Base-by-base conservation (phyloP, 2,113 vertebrate genomes). In the Brachyhypopomus gauderio region DNA sequence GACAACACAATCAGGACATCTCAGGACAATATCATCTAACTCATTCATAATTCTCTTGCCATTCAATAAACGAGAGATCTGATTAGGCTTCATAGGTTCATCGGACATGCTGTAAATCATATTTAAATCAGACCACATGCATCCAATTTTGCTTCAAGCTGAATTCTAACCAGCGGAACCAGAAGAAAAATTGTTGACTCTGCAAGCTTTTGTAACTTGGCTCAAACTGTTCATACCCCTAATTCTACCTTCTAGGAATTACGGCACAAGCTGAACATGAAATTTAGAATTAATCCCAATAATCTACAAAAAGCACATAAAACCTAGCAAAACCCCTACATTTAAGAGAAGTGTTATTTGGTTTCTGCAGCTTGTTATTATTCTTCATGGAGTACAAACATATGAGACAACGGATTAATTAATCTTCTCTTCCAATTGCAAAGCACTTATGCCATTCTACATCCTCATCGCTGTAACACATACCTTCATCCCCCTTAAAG, bases 281-380 rank as follows among this genome's bases (percentile, higher is more conserved):
- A 80, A 88, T 89, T 88, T 85, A 75, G 71, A 88, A 86, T 85
- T 83, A 87, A 85, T 83, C 69, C 60, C 72, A 66, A 77, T 52
- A 52, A 52, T 52, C 45, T 14, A 52, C 45, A 52, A 52, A 52
- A 52, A 52, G 45, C 45, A 52, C 9, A 52, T 52, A 52, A 87
- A 83, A 87, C 81, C 69, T 62, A 78, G 77, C 77, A 69, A 84
- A 83, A 84, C 3, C 19, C 30, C 3, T 25, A 84, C 78, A 52
- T 78, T 58, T 30, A 82, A 71, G 17, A 20, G 5, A 76, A 19
- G 72, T 3, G 52, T 36, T 23, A 75, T 86, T 59, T 19, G 58
- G 78, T 88, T 77, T 75, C 12, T 14, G 0, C 12, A 52, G 2
- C 9, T 52, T 52, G 12, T 52, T 14, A 1, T 2, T 48, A 22